Conservation (phyloP, 2,113 vertebrate species). For the Equus przewalskii region DNA sequence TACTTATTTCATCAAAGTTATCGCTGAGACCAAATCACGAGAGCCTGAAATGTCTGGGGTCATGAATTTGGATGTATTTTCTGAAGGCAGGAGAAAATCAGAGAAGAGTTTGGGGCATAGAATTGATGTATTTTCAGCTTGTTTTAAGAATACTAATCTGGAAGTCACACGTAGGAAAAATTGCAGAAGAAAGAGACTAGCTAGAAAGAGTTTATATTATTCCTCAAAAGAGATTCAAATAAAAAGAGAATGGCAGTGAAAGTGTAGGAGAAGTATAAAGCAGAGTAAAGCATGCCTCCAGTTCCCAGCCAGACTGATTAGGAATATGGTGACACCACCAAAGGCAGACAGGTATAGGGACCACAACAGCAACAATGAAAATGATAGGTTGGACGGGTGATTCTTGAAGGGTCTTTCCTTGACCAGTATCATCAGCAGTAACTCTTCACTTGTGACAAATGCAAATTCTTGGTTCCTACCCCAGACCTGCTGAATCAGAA, state of each 20-base stretch:
- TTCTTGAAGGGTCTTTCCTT: neutral
- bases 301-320: neutral
- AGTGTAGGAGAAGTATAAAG: neutral
- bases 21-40: neutral
- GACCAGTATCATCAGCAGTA: neutral
- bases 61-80: neutral
- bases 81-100: neutral
- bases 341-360: neutral
- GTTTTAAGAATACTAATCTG: neutral
- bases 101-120: neutral
- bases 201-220: neutral
- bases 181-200: neutral
- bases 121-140: neutral
- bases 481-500: neutral
- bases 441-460: neutral
- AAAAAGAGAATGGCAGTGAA: neutral
- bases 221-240: neutral
- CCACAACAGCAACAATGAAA: neutral
- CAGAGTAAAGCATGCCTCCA: neutral
- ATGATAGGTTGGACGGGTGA: neutral
- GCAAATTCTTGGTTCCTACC: neutral
- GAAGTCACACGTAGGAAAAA: neutral
- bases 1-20: constrained; percentile 39
- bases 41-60: constrained; percentile 5
- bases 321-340: neutral